Evolutionary conservation across 1,140 invertebrate genomes (phyloP).

Genomic region (Campoletis sonorensis): DNA sequence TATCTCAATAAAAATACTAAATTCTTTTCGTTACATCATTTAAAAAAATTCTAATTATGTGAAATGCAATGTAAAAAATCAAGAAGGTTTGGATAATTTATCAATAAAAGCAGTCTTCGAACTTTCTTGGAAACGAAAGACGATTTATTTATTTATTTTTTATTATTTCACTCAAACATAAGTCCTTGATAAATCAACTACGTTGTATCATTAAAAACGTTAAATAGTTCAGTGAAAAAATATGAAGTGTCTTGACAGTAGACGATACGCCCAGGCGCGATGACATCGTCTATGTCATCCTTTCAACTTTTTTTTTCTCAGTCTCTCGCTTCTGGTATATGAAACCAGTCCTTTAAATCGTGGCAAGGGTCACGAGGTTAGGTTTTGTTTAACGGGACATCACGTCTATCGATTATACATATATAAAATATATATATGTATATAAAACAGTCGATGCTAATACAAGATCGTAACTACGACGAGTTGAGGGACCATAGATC

Average conservation of each 20-base stretch:
- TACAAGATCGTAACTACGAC: slow-evolving; percentile 71
- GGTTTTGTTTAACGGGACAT: slow-evolving; percentile 73
- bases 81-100: no score
- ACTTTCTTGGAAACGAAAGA: no score
- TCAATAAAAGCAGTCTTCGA: no score
- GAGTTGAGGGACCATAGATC: slow-evolving; percentile 67
- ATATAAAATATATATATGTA: slow-evolving; percentile 8
- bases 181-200: neutral
- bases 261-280: slow-evolving; percentile 33
- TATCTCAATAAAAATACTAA: no score
- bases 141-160: no score
- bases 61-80: neutral
- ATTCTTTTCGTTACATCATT: no score
- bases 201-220: neutral
- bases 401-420: slow-evolving; percentile 59
- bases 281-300: slow-evolving; percentile 62
- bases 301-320: slow-evolving; percentile 43
- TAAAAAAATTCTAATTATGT: no score
- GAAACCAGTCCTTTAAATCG: slow-evolving; percentile 39
- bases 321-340: neutral
- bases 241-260: neutral
- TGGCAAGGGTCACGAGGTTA: slow-evolving; percentile 68
- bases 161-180: no score
- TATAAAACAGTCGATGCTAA: slow-evolving; percentile 60
- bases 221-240: neutral